Base-by-base conservation (phyloP, 2,888 invertebrate genomes). In the Fissipunctia ypsillon region DNA sequence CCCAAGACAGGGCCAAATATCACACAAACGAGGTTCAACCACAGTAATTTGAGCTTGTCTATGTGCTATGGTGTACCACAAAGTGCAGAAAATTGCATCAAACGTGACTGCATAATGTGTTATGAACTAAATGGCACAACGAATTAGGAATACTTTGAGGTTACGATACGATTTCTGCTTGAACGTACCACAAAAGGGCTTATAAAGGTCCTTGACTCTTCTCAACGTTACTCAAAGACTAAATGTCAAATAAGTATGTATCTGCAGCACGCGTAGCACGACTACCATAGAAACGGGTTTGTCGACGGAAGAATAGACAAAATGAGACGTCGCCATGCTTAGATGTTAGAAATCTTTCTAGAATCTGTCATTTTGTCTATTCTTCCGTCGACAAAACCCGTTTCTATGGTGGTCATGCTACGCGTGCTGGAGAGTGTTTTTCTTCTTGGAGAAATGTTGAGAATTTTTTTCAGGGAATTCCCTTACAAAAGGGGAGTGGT, bases 11-110 rank as follows among this genome's bases (percentile, higher is more conserved):
- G 50, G 25, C 43, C 60, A 60, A 59, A 60, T 38, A 19, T 38
- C 19, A 48, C 31, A 56, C 5, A 56, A 56, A 50, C 22, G 35
- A 57, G 41, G 14, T 25, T 22, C 22, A 48, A 43, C 25, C 56
- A 31, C 56, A 52, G 41, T 67, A 28, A 70, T 70, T 76, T 12
- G 9, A 50, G 28, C 45, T 25, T 59, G 10, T 31, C 38, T 56
- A 38, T 43, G 22, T 6, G 35, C 28, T 45, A 14, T 71, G 41
- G 41, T 52, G 14, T 28, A 52, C 71, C 66, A 41, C 61, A 66
- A 72, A 63, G 7, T 54, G n/a, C 31, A 66, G 35, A 73, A 22
- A 38, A 63, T 68, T 56, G 12, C n/a, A 35, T 38, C 35, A 28
- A 48, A 43, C 31, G 14, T 0, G 6, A 28, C 35, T 64, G 2